Evolutionary conservation across 2,797 vertebrate species (phyloP).

Genomic region (Typhlichthys subterraneus): DNA sequence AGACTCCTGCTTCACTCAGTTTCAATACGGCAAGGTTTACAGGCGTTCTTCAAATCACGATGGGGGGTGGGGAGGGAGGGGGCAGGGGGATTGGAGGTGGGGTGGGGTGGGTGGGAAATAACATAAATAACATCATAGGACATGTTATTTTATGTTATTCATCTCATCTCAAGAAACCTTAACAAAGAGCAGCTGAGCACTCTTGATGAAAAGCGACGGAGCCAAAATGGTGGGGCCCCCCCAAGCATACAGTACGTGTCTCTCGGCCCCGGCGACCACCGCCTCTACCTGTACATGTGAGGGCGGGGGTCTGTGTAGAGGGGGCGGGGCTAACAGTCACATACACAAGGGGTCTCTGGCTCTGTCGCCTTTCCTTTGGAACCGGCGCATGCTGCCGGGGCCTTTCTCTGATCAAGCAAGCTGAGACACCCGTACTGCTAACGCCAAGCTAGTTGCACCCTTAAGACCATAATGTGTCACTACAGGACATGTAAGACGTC

Average conservation of each 20-base stretch:
- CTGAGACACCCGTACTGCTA: slow-evolving; percentile 83
- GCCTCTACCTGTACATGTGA: slow-evolving; percentile 34
- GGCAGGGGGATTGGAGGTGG: slow-evolving; percentile 8
- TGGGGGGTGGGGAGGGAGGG: slow-evolving; percentile 51
- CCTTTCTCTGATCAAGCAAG: slow-evolving; percentile 71
- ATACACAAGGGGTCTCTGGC: slow-evolving; percentile 83
- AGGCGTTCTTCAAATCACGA: slow-evolving; percentile 88
- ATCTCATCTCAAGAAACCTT: slow-evolving; percentile 79
- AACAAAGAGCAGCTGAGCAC: slow-evolving; percentile 85
- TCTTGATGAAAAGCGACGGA: slow-evolving; percentile 88
- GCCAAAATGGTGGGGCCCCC: slow-evolving; percentile 66
- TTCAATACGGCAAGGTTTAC: slow-evolving; percentile 99
- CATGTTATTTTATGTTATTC: slow-evolving; percentile 99
- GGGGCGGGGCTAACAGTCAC: slow-evolving; percentile 81
- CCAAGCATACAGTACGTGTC: slow-evolving; percentile 83
- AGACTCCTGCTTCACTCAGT: slow-evolving; percentile 99
- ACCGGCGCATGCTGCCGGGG: slow-evolving; percentile 93
- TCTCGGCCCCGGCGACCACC: slow-evolving; percentile 71
- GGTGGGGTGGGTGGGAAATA: slow-evolving; percentile 83
- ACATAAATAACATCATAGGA: slow-evolving; percentile 99
- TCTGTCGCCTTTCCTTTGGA: slow-evolving; percentile 89
- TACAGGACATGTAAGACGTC: too few species aligned
- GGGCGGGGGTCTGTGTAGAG: neutral
- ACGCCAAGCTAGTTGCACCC: slow-evolving; percentile 59
- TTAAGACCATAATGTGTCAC: too few species aligned